Evolutionary conservation across 2,797 vertebrate species (phyloP).

Genomic region (Anguilla pacifica): DNA sequence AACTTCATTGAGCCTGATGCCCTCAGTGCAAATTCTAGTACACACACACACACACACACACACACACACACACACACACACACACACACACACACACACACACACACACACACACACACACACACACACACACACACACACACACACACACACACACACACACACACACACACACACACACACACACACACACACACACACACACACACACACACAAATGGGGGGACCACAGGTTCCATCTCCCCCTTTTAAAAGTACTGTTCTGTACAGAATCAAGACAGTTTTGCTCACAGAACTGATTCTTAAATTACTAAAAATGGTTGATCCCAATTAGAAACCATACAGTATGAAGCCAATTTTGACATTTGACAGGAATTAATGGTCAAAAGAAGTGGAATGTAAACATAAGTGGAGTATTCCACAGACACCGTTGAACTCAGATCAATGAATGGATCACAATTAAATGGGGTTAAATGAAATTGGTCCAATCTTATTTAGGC

Average conservation of each 20-base stretch:
- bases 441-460: background rate
- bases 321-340: background rate
- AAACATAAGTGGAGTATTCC: no score
- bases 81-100: background rate
- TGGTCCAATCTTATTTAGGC: no score
- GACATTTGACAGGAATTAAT: background rate
- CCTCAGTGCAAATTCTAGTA: background rate
- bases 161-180: background rate
- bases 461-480: no score
- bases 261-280: background rate
- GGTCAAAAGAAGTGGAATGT: no score
- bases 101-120: background rate
- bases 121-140: constrained; percentile 3
- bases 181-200: background rate
- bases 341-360: background rate
- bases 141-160: background rate
- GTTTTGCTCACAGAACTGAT: background rate
- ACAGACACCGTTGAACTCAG: background rate
- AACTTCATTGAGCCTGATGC: background rate
- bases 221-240: background rate
- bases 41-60: background rate
- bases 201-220: background rate
- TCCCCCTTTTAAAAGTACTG: background rate
- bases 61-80: background rate
- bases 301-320: background rate